Percentiles rank a stretch among this genome's conserved stretches.
Evolutionary conservation across 2,113 vertebrate genomes (phyloP).

Genomic region (Proteles cristata): DNA sequence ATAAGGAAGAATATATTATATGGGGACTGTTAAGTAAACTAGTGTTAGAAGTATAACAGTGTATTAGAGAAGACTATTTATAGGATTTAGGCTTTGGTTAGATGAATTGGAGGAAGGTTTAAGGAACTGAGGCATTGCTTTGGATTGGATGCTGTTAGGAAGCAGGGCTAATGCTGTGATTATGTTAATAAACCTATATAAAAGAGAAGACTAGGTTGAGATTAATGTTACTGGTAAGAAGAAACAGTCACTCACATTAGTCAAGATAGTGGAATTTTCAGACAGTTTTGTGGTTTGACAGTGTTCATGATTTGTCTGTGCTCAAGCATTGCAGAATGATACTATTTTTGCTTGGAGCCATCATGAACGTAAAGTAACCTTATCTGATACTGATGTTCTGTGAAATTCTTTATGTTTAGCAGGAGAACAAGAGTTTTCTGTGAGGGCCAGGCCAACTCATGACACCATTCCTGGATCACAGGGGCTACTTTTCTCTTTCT

Average conservation of each 20-base stretch:
- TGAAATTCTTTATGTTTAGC: not conserved
- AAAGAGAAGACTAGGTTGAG: not conserved
- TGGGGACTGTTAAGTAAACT: not conserved
- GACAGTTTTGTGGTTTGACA: not conserved
- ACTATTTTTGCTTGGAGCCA: not conserved
- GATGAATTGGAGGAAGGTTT: not conserved
- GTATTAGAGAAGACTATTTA: not conserved
- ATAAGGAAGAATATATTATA: not conserved
- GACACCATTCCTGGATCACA: not conserved
- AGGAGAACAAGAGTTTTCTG: not conserved
- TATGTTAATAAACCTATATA: not conserved
- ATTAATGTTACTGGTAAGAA: not conserved
- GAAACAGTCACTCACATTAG: not conserved
- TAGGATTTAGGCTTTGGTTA: not conserved
- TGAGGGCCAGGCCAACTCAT: not conserved
- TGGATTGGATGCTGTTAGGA: not conserved
- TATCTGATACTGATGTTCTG: not conserved
- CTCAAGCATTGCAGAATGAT: not conserved
- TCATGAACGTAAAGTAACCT: not conserved
- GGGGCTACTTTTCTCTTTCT: not conserved
- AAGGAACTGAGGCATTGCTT: not conserved
- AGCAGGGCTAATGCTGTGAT: not conserved
- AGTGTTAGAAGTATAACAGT: not conserved
- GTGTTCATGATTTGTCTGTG: not conserved
- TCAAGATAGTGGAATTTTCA: not conserved